Evolutionary conservation across 2,888 invertebrate genomes (phyloP), one percentile per base, ranked within the genome.

Genomic region (Ormyrus nitidulus): DNA sequence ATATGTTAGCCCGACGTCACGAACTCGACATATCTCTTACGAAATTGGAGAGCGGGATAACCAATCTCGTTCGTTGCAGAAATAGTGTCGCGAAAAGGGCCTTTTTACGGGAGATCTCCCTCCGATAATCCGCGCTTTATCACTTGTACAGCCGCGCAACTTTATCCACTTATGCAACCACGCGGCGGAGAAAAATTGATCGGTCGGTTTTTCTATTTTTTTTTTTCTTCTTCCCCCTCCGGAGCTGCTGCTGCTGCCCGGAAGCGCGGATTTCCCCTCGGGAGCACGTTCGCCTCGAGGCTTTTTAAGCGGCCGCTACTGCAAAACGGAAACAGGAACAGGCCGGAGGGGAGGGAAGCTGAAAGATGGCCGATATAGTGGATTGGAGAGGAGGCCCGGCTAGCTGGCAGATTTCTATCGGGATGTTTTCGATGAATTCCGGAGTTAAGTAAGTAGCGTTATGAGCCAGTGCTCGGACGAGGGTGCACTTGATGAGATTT

Each of bases 151-250:
- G 58, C 59, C 59, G 59, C 10, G 9, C 70, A 8, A 13, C 11
- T 46, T n/a, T 13, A 7, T 13, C 5, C 8, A 34, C 10, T 61
- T 61, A 51, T 10, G 13, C 51, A 7, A 6, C 13, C n/a, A n/a
- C 11, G 5, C n/a, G 5, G 9, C 34, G 46, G 62, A 72, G 46
- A 72, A 72, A 72, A 72, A 72, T 72, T 62, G 72, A 72, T 53
- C 64, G 61, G 2, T 44, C 44, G 7, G 6, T 44, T n/a, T 44
- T 44, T 44, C 5, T 34, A 5, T 11, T 11, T 53, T 53, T 46
- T 34, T 8, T 34, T 11, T 51, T 51, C 5, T 54, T 13, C 46
- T 44, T 5, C 49, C 44, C 19, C 11, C 13, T n/a, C 59, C 70
- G 10, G 34, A 4, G 34, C 34, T 34, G 34, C 13, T 58, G 58